Conservation (phyloP, 2,888 invertebrate species). For the Epicampocera succincta region DNA sequence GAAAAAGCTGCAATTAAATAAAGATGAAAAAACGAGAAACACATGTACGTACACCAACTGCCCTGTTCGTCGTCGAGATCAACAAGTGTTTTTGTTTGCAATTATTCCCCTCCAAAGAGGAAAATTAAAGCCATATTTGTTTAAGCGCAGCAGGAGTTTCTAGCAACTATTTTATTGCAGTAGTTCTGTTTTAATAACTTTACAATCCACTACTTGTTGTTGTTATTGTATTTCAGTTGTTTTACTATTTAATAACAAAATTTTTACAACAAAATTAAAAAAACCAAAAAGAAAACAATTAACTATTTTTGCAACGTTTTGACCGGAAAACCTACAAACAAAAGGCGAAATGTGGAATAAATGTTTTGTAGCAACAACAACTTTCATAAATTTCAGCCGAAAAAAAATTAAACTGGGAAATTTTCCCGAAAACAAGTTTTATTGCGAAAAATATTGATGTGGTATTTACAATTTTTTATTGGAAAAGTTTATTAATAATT, state of each 20-base stretch:
- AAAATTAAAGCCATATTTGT: slow-evolving; percentile 60
- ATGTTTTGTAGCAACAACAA: no score
- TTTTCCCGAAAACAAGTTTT: no score
- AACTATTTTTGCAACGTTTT: not conserved
- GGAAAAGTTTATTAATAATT: no score
- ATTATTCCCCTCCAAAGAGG: slow-evolving; percentile 20
- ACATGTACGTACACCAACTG: not conserved
- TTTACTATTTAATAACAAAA: slow-evolving; percentile 24
- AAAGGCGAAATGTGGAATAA: no score
- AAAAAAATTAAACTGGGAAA: no score
- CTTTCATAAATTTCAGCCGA: no score
- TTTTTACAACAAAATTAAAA: slow-evolving; percentile 6
- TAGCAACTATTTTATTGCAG: slow-evolving; percentile 44
- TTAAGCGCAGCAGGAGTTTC: slow-evolving; percentile 55
- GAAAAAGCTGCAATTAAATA: slow-evolving; percentile 3
- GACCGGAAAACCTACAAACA: no score
- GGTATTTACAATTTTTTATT: no score
- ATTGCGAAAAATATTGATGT: no score
- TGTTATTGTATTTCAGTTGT: slow-evolving; percentile 40
- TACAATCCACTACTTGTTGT: slow-evolving; percentile 22
- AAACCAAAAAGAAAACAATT: slow-evolving; percentile 1
- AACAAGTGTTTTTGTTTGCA: slow-evolving; percentile 50
- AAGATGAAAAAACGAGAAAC: no score
- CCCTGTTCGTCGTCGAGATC: slow-evolving; percentile 4
- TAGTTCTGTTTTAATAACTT: slow-evolving; percentile 3